A percentile compares a stretch with the other conserved stretches of the same genome.
These are phyloP conservation scores for Castor canadensis DNA, from an alignment of 2,113 vertebrate genomes.

Conservation along the genomic window DNA sequence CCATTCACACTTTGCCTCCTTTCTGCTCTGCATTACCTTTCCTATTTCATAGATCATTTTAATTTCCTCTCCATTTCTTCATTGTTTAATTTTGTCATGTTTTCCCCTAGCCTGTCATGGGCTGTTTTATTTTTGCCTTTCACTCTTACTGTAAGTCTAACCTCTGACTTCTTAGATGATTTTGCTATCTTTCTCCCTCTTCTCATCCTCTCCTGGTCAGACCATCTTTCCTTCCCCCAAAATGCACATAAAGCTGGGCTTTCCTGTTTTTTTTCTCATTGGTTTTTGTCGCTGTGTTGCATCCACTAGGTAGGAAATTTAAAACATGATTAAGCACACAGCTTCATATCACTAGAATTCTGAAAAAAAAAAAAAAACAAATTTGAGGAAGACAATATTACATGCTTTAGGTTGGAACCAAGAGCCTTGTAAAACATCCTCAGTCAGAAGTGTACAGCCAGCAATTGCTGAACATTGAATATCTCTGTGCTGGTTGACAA, in stretches of 20 bases:
- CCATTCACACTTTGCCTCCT: background rate
- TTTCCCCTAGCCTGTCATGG: no score
- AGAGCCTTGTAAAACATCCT: background rate
- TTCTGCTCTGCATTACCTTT: background rate
- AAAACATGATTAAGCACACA: background rate
- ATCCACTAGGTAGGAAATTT: background rate
- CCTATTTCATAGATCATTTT: background rate
- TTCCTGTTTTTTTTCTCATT: background rate
- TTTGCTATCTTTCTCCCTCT: background rate
- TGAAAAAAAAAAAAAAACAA: background rate
- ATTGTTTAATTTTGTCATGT: background rate
- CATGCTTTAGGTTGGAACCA: background rate
- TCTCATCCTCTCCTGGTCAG: background rate
- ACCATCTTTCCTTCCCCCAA: background rate
- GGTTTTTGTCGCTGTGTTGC: background rate
- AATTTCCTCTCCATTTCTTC: background rate
- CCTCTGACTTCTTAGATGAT: background rate
- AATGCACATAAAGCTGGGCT: background rate
- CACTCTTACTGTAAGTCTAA: background rate
- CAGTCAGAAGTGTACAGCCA: background rate
- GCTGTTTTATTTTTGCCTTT: no score
- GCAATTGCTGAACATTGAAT: background rate
- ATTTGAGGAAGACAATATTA: background rate
- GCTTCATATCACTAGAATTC: background rate
- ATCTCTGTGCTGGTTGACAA: background rate